Evolutionary conservation across 2,113 vertebrate species (phyloP).

Genomic region (Xenopus laevis): DNA sequence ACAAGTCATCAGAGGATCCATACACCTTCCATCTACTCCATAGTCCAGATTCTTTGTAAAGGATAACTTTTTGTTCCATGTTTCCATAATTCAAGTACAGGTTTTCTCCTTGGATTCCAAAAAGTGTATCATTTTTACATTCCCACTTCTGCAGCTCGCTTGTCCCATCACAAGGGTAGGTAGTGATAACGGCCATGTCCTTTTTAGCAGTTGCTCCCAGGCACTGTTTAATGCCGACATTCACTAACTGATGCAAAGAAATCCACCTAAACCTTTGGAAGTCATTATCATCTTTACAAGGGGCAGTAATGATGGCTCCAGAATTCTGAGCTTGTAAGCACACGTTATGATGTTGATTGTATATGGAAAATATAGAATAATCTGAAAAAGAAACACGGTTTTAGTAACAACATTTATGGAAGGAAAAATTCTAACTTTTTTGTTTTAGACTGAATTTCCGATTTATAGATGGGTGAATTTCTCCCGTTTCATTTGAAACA

Average conservation of each 20-base stretch:
- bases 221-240: slow-evolving; percentile 78
- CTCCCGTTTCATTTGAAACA: no score
- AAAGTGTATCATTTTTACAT: slow-evolving; percentile 90
- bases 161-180: slow-evolving; percentile 76
- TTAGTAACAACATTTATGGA: no score
- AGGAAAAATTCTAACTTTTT: no score
- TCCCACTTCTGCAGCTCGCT: slow-evolving; percentile 85
- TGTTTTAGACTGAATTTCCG: no score
- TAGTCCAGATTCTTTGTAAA: slow-evolving; percentile 76
- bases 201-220: slow-evolving; percentile 73
- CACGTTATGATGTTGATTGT: slow-evolving; percentile 83
- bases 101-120: slow-evolving; percentile 75
- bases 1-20: slow-evolving; percentile 75
- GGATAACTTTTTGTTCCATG: slow-evolving; percentile 78
- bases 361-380: slow-evolving; percentile 79
- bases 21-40: slow-evolving; percentile 91
- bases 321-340: slow-evolving; percentile 70
- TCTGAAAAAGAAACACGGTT: slow-evolving; percentile 62
- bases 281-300: slow-evolving; percentile 65
- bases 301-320: slow-evolving; percentile 55
- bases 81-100: slow-evolving; percentile 90
- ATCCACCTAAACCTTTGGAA: slow-evolving; percentile 89
- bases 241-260: slow-evolving; percentile 79
- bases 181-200: slow-evolving; percentile 75
- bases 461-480: no score